Evolutionary conservation across 2,797 vertebrate species (phyloP), one percentile per base, ranked within the genome.

Genomic region (Cryptoblepharus egeriae): DNA sequence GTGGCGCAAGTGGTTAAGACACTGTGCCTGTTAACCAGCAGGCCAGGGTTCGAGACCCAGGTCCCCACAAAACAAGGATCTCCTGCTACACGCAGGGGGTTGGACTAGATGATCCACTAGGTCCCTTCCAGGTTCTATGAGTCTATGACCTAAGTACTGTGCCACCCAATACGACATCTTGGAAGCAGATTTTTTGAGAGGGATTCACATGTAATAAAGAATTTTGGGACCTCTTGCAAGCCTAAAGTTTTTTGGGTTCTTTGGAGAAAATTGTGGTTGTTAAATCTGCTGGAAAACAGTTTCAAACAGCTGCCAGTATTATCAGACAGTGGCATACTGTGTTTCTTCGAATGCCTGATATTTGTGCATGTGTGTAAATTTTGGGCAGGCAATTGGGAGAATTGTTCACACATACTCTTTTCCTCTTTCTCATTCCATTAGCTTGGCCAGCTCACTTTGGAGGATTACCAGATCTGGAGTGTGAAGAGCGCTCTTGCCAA

Each of bases 401-500:
- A 58, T 8, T 7, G 76, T 30, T 73, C 37, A 75, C 74, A 18
- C 16, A 30, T 82, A 72, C 11, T 30, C 2, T 85, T 79, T 52
- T 30, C 6, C 72, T 39, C 24, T 75, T 7, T 0, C 28, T 74
- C 57, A 87, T 60, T 75, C 13, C 85, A 91, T 82, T 88, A 99
- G 98, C 92, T 97, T 37, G 98, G 98, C 83, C 97, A 99, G 85
- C 95, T 99, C 93, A 98, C 97, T 75, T 96, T 99, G 82, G 99
- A 99, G 92, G 99, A 99, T 91, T 99, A 99, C 93, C 99, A 99
- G 95, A 99, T 99, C 88, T 99, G 99, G 99, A 99, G 98, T 82
- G 98, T 99, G 92, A 98, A 98, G 95, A 99, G 98, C 87, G 96
- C 98, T 69, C 96, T 99, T 87, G 99, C 99, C 95, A 98, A 98